These are phyloP conservation scores for Halocaridina rubra DNA, from an alignment of 2,888 invertebrate genomes.

Conservation along the genomic window DNA sequence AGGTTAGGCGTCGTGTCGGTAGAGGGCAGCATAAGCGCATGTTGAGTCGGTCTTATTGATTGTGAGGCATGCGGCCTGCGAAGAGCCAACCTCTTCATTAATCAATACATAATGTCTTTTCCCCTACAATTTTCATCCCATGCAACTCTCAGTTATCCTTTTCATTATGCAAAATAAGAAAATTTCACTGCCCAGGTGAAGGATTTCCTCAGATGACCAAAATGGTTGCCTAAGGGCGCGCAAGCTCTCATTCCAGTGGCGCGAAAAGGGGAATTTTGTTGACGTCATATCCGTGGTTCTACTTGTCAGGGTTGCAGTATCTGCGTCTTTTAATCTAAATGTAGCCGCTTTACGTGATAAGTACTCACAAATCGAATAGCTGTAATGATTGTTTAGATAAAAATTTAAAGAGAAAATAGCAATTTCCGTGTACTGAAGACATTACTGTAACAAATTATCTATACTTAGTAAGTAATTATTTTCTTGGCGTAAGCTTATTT, in stretches of 20 bases:
- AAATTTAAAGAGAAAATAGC: no score
- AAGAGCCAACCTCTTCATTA: constrained; percentile 47
- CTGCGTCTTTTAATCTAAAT: not conserved
- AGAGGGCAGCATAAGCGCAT: constrained; percentile 50
- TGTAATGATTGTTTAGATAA: no score
- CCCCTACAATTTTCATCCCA: constrained; percentile 26
- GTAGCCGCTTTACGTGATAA: no score
- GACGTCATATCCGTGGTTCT: constrained; percentile 48
- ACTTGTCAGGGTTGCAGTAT: constrained; percentile 37
- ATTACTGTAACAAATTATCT: no score
- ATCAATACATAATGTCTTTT: constrained; percentile 54
- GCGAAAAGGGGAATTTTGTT: constrained; percentile 55
- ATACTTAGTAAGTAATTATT: no score
- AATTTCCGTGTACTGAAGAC: no score
- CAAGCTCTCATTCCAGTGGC: constrained; percentile 37
- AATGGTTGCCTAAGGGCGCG: not conserved
- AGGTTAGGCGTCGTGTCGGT: no score
- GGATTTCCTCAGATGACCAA: not conserved
- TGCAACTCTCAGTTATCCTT: not conserved
- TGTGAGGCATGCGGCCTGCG: constrained; percentile 43
- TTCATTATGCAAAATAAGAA: not conserved
- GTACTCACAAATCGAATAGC: no score
- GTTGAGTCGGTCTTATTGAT: constrained; percentile 47
- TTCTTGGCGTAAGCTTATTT: no score
- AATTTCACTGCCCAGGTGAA: not conserved